Base-by-base conservation (phyloP, 2,888 invertebrate genomes). In the Drosophila prolongata region DNA sequence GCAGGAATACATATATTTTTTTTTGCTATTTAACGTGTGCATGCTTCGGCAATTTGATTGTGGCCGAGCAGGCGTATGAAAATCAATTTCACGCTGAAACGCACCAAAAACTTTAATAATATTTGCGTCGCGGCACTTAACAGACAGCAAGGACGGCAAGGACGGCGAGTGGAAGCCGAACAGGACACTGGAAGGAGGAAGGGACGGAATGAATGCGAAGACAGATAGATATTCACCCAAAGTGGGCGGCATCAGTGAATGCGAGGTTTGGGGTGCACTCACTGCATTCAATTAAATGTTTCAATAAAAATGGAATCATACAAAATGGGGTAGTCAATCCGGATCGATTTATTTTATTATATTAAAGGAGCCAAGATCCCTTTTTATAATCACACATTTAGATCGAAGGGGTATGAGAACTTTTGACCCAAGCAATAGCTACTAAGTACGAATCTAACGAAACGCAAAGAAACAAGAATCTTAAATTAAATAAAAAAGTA, bases 41-140 rank as follows among this genome's bases (percentile, higher is more conserved):
- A 83, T 85, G 89, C 89, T 78, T 88, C 89, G 81, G 78, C 84
- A 87, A 83, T 85, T 85, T 85, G 85, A 87, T 89, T 89, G 85
- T 81, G 89, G 87, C 78, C 83, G 87, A 87, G 86, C 83, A 86
- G 85, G 89, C 85, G 89, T 82, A 86, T 87, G 89, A 86, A 86
- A 86, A 89, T 89, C 89, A 86, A 86, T 86, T 86, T 86, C 82
- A 86, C 86, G 89, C 87, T 82, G 89, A 88, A 89, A 77, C 82
- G 85, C 86, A 87, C 82, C 85, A 89, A 89, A 88, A 89, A 85
- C 89, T 89, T 85, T 89, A 85, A 85, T 85, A 89, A 89, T 89
- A 85, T 89, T 88, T 83, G 87, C 87, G 87, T 81, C 77, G 87
- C 89, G 77, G 87, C 87, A 87, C 82, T 86, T 87, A 83, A 76